Percentiles rank a stretch among this genome's conserved stretches.
Evolutionary conservation across 2,113 vertebrate species (phyloP).

Genomic region (Protobothrops mucrosquamatus): DNA sequence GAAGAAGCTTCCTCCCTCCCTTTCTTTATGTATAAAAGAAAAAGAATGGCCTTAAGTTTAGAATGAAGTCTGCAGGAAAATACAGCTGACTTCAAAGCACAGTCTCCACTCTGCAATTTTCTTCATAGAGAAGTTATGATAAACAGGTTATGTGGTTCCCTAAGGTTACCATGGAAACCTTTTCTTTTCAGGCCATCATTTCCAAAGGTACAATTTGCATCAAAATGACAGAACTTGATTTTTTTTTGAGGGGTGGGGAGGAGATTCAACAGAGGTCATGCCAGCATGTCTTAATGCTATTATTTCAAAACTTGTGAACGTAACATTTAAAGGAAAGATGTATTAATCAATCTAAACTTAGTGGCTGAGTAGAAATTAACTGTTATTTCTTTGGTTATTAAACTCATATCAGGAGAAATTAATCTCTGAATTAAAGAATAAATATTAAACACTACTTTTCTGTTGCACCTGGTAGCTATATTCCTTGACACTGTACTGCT

Average conservation of each 20-base stretch:
- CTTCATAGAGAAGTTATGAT: conserved; percentile 72
- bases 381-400: conserved; percentile 59
- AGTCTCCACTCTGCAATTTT: conserved; percentile 61
- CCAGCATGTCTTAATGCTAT: conserved; percentile 62
- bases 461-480: conserved; percentile 31
- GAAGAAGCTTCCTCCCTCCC: neutral
- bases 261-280: conserved; percentile 71
- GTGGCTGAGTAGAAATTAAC: conserved; percentile 68
- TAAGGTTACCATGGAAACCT: conserved; percentile 78
- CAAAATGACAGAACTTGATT: conserved; percentile 73
- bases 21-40: conserved; percentile 26
- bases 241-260: conserved; percentile 54
- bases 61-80: conserved; percentile 62
- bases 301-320: conserved; percentile 67
- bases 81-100: conserved; percentile 66
- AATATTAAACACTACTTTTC: conserved; percentile 48
- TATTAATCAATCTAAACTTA: conserved; percentile 69
- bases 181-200: conserved; percentile 76
- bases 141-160: conserved; percentile 76
- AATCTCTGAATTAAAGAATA: conserved; percentile 53
- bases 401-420: conserved; percentile 61
- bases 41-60: conserved; percentile 47
- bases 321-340: conserved; percentile 53
- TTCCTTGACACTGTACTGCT: conserved; percentile 44
- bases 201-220: conserved; percentile 82